phyloP scores from a whole-genome alignment of 1,140 invertebrate species.

The Habropoda laboriosa region DNA sequence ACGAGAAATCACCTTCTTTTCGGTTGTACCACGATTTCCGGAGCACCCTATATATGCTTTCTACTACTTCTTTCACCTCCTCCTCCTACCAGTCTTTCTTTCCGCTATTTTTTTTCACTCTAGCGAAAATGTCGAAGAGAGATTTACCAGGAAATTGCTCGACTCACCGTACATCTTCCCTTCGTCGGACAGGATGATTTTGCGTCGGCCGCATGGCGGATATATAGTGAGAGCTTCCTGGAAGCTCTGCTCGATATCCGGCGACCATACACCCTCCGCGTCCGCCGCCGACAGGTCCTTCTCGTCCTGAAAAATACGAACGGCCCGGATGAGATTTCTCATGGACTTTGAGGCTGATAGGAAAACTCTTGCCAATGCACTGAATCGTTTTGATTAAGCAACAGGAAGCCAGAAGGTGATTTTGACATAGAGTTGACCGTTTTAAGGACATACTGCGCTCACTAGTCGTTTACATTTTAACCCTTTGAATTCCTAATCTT shows the following conservation, averaged over 20 bases:
- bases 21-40: too few relatives aligned
- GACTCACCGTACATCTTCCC: constrained; percentile 99
- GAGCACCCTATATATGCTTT: too few relatives aligned
- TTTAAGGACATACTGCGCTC: too few relatives aligned
- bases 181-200: constrained; percentile 99
- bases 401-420: too few relatives aligned
- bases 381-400: background rate
- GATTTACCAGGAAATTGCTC: constrained; percentile 73
- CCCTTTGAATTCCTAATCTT: too few relatives aligned
- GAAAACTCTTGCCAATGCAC: background rate
- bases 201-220: constrained; percentile 98
- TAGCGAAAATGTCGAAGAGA: constrained; percentile 10
- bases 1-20: too few relatives aligned
- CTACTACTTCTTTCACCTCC: background rate
- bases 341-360: background rate
- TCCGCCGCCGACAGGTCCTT: constrained; percentile 95
- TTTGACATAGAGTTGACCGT: too few relatives aligned
- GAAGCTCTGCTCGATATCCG: constrained; percentile 99
- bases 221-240: constrained; percentile 99
- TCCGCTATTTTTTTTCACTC: too few relatives aligned
- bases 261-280: constrained; percentile 99
- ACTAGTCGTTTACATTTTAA: too few relatives aligned
- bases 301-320: constrained; percentile 87
- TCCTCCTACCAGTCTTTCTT: background rate
- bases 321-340: background rate